These are phyloP conservation scores for Typhlichthys eigenmanni DNA, from an alignment of 2,797 vertebrate genomes.

Conservation along the genomic window DNA sequence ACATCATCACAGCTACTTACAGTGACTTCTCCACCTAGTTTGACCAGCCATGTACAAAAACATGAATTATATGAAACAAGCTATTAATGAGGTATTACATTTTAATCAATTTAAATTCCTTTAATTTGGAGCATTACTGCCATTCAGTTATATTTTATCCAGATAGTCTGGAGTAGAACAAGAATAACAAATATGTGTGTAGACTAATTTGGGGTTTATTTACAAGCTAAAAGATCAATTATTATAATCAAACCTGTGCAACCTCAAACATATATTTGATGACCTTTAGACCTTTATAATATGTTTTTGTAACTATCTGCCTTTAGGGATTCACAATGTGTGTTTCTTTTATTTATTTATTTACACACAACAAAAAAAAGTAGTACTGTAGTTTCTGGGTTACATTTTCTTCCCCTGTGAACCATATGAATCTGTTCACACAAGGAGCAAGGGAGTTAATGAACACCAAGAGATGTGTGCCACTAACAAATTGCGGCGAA, in stretches of 20 bases:
- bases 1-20: neutral
- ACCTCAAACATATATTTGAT: conserved; percentile 10
- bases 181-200: neutral
- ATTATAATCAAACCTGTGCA: neutral
- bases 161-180: neutral
- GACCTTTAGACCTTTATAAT: neutral
- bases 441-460: conserved; percentile 65
- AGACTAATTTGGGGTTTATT: neutral
- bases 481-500: conserved; percentile 56
- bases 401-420: conserved; percentile 15
- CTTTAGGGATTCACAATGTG: neutral
- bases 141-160: neutral
- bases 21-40: neutral
- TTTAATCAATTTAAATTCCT: neutral
- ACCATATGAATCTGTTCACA: conserved; percentile 31
- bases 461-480: conserved; percentile 58
- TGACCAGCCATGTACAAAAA: neutral
- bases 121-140: neutral
- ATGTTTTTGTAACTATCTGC: neutral
- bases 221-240: neutral
- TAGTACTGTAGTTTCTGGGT: conserved; percentile 9
- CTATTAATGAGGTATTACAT: neutral
- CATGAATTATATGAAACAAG: neutral
- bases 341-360: conserved; percentile 3
- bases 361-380: conserved; percentile 2